Conservation (phyloP, 1,140 invertebrate genomes). For the Steinernema feltiae region DNA sequence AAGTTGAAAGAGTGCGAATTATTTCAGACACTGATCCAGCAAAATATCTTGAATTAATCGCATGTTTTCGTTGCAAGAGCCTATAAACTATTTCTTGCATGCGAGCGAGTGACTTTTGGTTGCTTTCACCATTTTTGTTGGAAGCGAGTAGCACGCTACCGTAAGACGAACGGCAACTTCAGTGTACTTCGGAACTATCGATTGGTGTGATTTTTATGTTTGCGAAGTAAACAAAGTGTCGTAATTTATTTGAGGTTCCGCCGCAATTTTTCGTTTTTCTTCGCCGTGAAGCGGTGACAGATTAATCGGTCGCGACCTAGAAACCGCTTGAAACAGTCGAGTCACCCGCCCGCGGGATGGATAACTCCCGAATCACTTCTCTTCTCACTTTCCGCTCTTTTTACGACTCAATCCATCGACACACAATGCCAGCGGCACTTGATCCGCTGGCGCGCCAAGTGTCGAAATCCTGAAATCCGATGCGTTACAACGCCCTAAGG, state of each 20-base stretch:
- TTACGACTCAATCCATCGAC: neutral
- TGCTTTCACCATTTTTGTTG: too few relatives aligned
- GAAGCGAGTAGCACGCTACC: too few relatives aligned
- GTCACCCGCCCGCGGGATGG: neutral
- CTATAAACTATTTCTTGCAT: too few relatives aligned
- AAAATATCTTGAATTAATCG: too few relatives aligned
- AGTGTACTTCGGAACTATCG: neutral
- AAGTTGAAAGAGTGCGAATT: too few relatives aligned
- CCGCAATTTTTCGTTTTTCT: conserved; percentile 1
- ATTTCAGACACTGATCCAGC: too few relatives aligned
- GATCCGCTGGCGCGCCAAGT: neutral
- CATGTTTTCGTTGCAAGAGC: too few relatives aligned
- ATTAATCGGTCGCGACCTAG: conserved; percentile 10
- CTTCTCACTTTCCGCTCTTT: conserved; percentile 6
- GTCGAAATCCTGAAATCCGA: conserved; percentile 6
- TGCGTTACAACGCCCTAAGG: neutral
- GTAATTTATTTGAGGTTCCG: neutral
- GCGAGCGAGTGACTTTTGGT: too few relatives aligned
- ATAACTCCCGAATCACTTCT: neutral
- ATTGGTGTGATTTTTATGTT: neutral
- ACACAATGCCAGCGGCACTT: neutral
- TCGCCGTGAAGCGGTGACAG: neutral
- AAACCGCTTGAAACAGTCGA: conserved; percentile 8
- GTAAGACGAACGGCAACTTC: neutral
- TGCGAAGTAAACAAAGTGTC: neutral